Percentiles rank a stretch among this genome's conserved stretches.
These are phyloP conservation scores for Lophius americanus DNA, from an alignment of 2,797 vertebrate species.

Conservation along the genomic window DNA sequence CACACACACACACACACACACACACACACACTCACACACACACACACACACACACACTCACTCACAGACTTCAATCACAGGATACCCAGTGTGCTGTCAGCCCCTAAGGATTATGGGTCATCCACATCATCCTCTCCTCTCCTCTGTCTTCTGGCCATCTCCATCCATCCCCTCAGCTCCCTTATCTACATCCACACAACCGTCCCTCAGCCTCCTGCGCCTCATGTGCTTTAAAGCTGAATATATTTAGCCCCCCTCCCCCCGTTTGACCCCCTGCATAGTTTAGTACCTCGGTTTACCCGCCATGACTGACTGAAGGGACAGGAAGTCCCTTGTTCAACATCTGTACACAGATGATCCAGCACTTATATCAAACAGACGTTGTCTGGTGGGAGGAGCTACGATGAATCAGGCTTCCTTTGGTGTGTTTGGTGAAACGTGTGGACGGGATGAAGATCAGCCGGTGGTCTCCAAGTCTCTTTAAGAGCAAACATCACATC, in stretches of 20 bases:
- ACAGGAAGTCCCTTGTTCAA: slow-evolving; percentile 20
- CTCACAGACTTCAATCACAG: slow-evolving; percentile 69
- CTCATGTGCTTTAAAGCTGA: slow-evolving; percentile 53
- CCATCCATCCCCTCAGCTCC: slow-evolving; percentile 68
- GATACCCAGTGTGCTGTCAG: slow-evolving; percentile 68
- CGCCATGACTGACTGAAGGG: slow-evolving; percentile 37
- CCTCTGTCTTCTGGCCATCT: slow-evolving; percentile 67
- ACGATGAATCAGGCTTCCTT: slow-evolving; percentile 9
- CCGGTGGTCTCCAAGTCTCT: too few relatives aligned
- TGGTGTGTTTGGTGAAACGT: slow-evolving; percentile 38
- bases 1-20: slow-evolving; percentile 22
- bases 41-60: slow-evolving; percentile 33
- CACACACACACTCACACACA: slow-evolving; percentile 11
- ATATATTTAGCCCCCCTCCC: slow-evolving; percentile 47
- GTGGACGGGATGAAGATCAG: slow-evolving; percentile 9
- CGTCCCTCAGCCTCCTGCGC: slow-evolving; percentile 71
- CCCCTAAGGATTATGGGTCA: slow-evolving; percentile 77
- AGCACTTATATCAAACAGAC: slow-evolving; percentile 25
- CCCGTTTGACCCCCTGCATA: slow-evolving; percentile 22
- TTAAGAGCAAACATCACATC: background rate
- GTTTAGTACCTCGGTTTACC: slow-evolving; percentile 39
- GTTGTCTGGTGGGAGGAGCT: slow-evolving; percentile 13
- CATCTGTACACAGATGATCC: slow-evolving; percentile 22
- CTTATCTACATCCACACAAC: slow-evolving; percentile 69
- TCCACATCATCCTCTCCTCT: slow-evolving; percentile 76